Percentiles rank a stretch among this genome's conserved stretches.
phyloP scores from a whole-genome alignment of 2,888 invertebrate genomes.

The Drosophila sordidapex region DNA sequence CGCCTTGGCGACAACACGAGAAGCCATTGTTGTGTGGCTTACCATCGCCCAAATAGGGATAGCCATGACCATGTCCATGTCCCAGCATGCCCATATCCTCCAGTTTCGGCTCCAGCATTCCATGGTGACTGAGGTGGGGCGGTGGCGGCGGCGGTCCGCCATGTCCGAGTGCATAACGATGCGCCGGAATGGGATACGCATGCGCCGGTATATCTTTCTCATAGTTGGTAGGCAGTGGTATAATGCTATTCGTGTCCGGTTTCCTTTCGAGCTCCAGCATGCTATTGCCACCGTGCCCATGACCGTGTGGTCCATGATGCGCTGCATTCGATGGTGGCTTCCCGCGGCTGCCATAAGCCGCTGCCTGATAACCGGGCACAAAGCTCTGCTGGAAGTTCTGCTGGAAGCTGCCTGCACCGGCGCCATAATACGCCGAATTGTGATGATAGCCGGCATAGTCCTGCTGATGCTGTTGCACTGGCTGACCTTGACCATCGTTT shows the following conservation, averaged over 20 bases:
- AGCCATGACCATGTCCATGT: constrained; percentile 78
- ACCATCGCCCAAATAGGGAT: constrained; percentile 89
- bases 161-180: constrained; percentile 80
- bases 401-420: constrained; percentile 81
- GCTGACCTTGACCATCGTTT: constrained; percentile 83
- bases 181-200: constrained; percentile 85
- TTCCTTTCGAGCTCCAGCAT: constrained; percentile 83
- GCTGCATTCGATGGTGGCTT: constrained; percentile 46
- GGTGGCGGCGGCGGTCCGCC: constrained; percentile 72
- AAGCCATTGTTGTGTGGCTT: constrained; percentile 89
- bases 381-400: constrained; percentile 84
- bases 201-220: constrained; percentile 85
- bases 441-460: constrained; percentile 80
- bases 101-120: constrained; percentile 80
- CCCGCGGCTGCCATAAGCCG: constrained; percentile 69
- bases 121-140: constrained; percentile 72
- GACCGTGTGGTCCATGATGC: constrained; percentile 55
- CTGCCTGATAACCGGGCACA: constrained; percentile 82
- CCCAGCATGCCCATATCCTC: constrained; percentile 79
- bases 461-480: constrained; percentile 79
- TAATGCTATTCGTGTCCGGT: constrained; percentile 83
- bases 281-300: constrained; percentile 72
- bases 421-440: constrained; percentile 82
- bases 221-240: constrained; percentile 84
- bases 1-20: constrained; percentile 90